These are phyloP conservation scores for Bicyclus anynana DNA, from an alignment of 1,140 invertebrate genomes.

Conservation along the genomic window DNA sequence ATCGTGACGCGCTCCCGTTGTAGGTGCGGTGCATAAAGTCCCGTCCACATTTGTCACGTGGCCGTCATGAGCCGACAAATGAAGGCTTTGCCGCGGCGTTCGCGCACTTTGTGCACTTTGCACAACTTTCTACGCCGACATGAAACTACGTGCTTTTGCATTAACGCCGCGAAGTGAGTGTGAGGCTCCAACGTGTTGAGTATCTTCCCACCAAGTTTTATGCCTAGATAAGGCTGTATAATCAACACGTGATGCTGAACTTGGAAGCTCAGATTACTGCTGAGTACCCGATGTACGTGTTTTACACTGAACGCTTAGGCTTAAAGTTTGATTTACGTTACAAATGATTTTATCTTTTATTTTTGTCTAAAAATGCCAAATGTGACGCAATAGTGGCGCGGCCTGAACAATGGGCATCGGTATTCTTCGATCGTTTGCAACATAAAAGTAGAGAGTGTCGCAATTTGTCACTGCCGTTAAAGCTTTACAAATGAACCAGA, in stretches of 20 bases:
- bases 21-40: conserved; percentile 52
- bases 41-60: conserved; percentile 72
- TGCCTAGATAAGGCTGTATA: conserved; percentile 61
- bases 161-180: conserved; percentile 64
- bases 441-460: conserved; percentile 60
- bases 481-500: conserved; percentile 62
- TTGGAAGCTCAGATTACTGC: conserved; percentile 32
- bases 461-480: conserved; percentile 64
- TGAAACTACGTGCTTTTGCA: conserved; percentile 71
- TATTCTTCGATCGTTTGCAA: conserved; percentile 40
- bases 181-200: conserved; percentile 53
- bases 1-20: conserved; percentile 44
- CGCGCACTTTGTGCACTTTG: conserved; percentile 71
- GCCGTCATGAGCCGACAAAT: conserved; percentile 73
- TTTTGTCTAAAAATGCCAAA: background rate
- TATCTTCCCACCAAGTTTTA: conserved; percentile 65
- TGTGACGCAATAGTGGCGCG: background rate
- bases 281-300: conserved; percentile 1
- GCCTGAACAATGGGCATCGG: conserved; percentile 4
- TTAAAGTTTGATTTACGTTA: background rate
- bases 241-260: conserved; percentile 62
- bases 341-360: background rate
- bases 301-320: background rate
- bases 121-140: conserved; percentile 69
- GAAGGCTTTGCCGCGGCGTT: conserved; percentile 69